Evolutionary conservation across 2,888 invertebrate genomes (phyloP), one percentile per base, ranked within the genome.

Genomic region (Sinohyriopsis cumingii): DNA sequence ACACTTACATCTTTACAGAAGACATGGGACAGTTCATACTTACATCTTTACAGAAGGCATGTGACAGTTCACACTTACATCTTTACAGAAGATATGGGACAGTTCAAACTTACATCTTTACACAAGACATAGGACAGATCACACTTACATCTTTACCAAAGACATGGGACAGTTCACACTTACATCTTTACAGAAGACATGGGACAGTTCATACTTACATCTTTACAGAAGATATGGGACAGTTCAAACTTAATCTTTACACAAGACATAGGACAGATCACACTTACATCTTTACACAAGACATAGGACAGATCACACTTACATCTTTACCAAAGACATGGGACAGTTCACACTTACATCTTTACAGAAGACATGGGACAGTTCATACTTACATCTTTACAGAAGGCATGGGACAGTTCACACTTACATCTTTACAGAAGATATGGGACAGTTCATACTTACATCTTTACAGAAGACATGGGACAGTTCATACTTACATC

Each of bases 111-210:
- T n/a, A n/a, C n/a, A n/a, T n/a, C n/a, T n/a, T n/a, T n/a, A 63
- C 81, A 82, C 70, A 82, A 82, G 67, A 73, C 68, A 6, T 67
- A 68, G 19, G 81, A 71, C 64, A 77, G 73, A 20, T 72, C 72
- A 22, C n/a, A n/a, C n/a, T n/a, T n/a, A n/a, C n/a, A n/a, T n/a
- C n/a, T n/a, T n/a, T n/a, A 63, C 81, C 80, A 70, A 82, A 82
- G 67, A 73, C 68, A 6, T 67, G 68, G 19, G 81, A 71, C 64
- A 77, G 73, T 22, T 72, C 72, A 22, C n/a, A n/a, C n/a, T n/a
- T n/a, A n/a, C n/a, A n/a, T n/a, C n/a, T n/a, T n/a, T n/a, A 63
- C 81, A 82, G 71, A 82, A 82, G 67, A 73, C 68, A 6, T 67
- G 68, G 19, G 81, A 71, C 64, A 77, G 73, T 22, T 72, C 72